These are phyloP conservation scores for Drosophila mettleri DNA, from an alignment of 2,888 invertebrate genomes.

Conservation along the genomic window DNA sequence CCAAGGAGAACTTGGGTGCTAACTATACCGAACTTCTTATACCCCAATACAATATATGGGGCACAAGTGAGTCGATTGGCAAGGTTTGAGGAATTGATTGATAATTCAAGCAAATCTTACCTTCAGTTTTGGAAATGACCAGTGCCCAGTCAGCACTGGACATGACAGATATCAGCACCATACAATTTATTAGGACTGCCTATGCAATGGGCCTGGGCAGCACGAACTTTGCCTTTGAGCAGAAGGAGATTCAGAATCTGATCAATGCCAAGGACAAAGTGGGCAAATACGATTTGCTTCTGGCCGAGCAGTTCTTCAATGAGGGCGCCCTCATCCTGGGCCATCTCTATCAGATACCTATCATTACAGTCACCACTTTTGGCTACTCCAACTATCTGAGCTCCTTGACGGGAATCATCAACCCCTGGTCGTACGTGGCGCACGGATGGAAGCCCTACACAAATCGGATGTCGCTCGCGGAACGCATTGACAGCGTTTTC, in stretches of 20 bases:
- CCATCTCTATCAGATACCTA: conserved; percentile 83
- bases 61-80: conserved; percentile 57
- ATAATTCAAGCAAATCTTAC: background rate
- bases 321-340: conserved; percentile 84
- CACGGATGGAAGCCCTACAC: conserved; percentile 84
- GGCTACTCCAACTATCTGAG: conserved; percentile 84
- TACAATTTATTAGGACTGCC: conserved; percentile 45
- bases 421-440: conserved; percentile 85
- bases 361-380: conserved; percentile 81
- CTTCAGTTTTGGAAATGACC: conserved; percentile 55
- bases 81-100: background rate
- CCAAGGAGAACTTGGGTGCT: conserved; percentile 61
- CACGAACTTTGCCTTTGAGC: conserved; percentile 76
- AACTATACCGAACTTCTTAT: conserved; percentile 78
- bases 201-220: conserved; percentile 62
- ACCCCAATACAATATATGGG: conserved; percentile 69
- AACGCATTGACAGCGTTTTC: conserved; percentile 86
- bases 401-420: conserved; percentile 84
- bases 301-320: conserved; percentile 83
- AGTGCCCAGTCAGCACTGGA: conserved; percentile 56
- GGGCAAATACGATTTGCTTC: conserved; percentile 84
- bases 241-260: conserved; percentile 68
- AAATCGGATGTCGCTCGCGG: conserved; percentile 85
- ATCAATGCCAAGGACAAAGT: conserved; percentile 69
- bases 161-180: conserved; percentile 49